Base-by-base conservation (phyloP, 2,888 invertebrate species). In the Galerucella pusilla region DNA sequence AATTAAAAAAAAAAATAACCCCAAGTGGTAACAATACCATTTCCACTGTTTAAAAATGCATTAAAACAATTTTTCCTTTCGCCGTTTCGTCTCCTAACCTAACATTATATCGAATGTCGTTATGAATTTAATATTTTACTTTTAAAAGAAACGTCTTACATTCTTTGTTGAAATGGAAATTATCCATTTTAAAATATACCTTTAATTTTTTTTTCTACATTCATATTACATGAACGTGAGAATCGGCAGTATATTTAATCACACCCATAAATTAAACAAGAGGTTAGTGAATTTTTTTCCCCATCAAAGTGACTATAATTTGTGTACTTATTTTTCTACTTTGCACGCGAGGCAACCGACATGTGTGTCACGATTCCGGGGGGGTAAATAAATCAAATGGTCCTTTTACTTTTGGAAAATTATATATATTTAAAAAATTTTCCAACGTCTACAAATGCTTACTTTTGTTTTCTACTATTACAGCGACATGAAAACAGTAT, bases 221-320 rank as follows among this genome's bases (percentile, higher is more conserved):
- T 68, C 68, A 78, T 76, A 73, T 73, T 78, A 64, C 71, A 78
- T 75, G 69, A 77, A 75, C 77, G 78, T 77, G 75, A 78, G 75
- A 77, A 77, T 77, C 57, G 60, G 73, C 77, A 74, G 74, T 78
- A 75, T 73, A 77, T 77, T 74, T 74, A 68, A 71, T 59, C 71
- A 66, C 66, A 68, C 75, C 71, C 73, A 77, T 75, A 78, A 78
- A 78, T 78, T 74, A 77, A 42, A 28, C 66, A 45, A 73, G 69
- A 77, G 74, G 75, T 77, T 74, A 77, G 75, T 75, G 75, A 77
- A 75, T 74, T 77, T 57, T 57, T 75, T 75, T 28, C 77, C 74
- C 28, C 77, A 77, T 73, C 72, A 72, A 69, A 75, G 69, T 71
- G 73, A 77, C 77, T 78, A 71, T 78, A 78, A 78, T 77, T 78